Conservation (phyloP, 2,797 vertebrate species). For the Labeo calbasu region DNA sequence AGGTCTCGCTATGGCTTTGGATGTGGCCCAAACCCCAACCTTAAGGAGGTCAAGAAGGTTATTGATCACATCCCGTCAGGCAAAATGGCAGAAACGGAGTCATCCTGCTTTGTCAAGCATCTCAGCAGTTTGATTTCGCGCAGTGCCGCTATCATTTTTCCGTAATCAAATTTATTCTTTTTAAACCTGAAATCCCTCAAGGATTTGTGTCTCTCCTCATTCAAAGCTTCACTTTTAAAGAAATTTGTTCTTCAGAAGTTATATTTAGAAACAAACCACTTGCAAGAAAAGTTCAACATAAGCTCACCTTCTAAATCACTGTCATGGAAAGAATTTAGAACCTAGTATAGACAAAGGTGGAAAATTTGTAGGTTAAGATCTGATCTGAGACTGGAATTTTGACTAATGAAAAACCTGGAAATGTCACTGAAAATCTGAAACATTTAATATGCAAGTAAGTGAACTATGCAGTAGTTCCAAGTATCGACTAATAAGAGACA, state of each 20-base stretch:
- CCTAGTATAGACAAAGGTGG: slow-evolving; percentile 5
- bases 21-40: slow-evolving; percentile 58
- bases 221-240: slow-evolving; percentile 6
- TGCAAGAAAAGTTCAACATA: neutral
- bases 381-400: neutral
- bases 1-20: slow-evolving; percentile 56
- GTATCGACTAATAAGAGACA: neutral
- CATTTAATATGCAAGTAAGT: neutral
- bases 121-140: neutral
- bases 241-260: slow-evolving; percentile 17
- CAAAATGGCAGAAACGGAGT: slow-evolving; percentile 53
- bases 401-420: neutral
- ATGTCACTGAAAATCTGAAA: neutral
- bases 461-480: neutral
- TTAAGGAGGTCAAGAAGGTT: slow-evolving; percentile 53
- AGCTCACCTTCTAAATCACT: neutral
- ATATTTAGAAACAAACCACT: slow-evolving; percentile 15
- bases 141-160: neutral
- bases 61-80: slow-evolving; percentile 55
- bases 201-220: slow-evolving; percentile 1
- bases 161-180: neutral
- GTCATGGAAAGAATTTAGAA: neutral
- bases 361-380: neutral
- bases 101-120: slow-evolving; percentile 1
- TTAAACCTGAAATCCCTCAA: slow-evolving; percentile 7